These are phyloP conservation scores for Zygogramma bicolorata DNA, from an alignment of 2,888 invertebrate species.

Conservation along the genomic window DNA sequence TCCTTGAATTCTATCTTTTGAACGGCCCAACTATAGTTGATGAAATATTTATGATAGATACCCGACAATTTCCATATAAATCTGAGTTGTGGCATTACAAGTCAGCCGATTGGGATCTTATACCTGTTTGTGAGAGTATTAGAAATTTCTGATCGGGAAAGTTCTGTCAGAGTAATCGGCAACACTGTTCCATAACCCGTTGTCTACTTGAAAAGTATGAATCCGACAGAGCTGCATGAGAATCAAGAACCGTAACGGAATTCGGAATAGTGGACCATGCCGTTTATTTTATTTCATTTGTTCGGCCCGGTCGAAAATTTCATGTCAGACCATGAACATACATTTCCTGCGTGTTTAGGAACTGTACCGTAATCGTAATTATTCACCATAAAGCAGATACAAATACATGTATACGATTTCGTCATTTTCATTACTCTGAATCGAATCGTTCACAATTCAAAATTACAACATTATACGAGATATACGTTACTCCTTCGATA, in stretches of 20 bases:
- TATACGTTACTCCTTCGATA: neutral
- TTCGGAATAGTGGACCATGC: neutral
- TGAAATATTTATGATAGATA: too few species aligned
- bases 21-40: too few species aligned
- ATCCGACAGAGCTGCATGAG: neutral
- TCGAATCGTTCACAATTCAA: neutral
- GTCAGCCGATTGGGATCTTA: too few species aligned
- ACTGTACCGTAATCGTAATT: slow-evolving; percentile 5
- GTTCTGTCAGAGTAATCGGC: too few species aligned
- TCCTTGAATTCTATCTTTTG: too few species aligned
- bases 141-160: too few species aligned
- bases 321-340: neutral
- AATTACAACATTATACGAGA: neutral
- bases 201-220: neutral
- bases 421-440: slow-evolving; percentile 1
- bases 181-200: neutral
- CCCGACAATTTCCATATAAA: too few species aligned
- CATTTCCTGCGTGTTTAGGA: neutral
- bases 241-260: neutral
- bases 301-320: neutral
- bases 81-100: too few species aligned
- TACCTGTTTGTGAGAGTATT: too few species aligned
- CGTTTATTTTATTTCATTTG: neutral
- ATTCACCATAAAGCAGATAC: neutral
- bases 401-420: neutral